Conservation (phyloP, 2,113 vertebrate genomes). For the Cinclus mexicanus region DNA sequence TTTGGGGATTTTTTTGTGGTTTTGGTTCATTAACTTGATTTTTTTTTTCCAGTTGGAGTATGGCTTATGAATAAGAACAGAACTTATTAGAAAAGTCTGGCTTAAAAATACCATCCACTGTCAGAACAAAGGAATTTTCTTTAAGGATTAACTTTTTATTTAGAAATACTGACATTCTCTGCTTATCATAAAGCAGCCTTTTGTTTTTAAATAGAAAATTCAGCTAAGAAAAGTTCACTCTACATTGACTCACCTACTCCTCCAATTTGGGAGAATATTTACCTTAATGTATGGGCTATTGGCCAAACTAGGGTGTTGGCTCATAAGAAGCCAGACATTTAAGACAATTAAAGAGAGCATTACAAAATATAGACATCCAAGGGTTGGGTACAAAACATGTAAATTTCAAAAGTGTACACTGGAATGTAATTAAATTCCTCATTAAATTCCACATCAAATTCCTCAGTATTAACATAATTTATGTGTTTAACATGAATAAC, state of each 20-base stretch:
- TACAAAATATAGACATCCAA: neutral
- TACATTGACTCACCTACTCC: neutral
- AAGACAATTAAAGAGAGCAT: neutral
- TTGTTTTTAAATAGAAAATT: neutral
- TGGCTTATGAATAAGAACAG: neutral
- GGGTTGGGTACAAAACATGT: neutral
- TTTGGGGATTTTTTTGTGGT: neutral
- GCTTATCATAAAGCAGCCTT: neutral
- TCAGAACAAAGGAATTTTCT: neutral
- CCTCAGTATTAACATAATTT: neutral
- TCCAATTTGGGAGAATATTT: neutral
- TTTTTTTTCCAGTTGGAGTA: neutral
- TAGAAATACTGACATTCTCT: neutral
- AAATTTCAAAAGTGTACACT: neutral
- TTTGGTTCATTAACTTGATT: neutral
- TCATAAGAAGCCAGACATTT: neutral
- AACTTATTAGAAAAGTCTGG: neutral
- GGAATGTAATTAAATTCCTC: too few relatives aligned
- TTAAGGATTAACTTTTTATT: neutral
- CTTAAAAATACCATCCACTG: neutral
- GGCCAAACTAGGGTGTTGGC: neutral
- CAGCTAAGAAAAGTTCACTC: neutral
- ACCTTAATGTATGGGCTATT: neutral
- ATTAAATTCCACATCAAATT: neutral
- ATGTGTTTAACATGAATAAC: neutral